Evolutionary conservation across 2,888 invertebrate genomes (phyloP), one percentile per base, ranked within the genome.

Genomic region (Diploptera punctata): DNA sequence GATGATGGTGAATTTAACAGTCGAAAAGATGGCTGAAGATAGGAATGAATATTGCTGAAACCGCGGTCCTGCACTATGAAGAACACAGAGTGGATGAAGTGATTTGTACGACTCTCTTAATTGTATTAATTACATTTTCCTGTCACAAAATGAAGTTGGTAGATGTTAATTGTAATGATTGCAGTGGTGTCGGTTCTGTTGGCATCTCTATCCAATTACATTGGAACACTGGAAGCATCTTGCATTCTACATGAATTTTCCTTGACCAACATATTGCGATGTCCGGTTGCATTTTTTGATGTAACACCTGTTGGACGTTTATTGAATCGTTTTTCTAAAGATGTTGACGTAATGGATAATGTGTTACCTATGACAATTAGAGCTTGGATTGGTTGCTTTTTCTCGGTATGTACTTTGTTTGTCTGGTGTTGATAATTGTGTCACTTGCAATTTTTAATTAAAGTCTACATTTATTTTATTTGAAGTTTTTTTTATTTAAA

Each of bases 231-330:
- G 68, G 72, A 74, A 33, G 81, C 82, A 24, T 74, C 75, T 0
- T 65, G 73, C 7, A 44, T 75, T 18, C 78, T 82, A 3, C 82
- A 82, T 71, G 44, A 72, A 10, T 68, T 73, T 3, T 76, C 82
- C 73, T 74, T 82, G 47, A 33, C 67, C 4, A 79, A 79, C 72
- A 77, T 80, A 47, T 75, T 83, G 18, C 73, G 78, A 68, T 77
- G 78, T 47, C 82, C 82, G 1, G 79, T 82, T 79, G 43, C 44
- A 44, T 89, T 93, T 85, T 93, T 92, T 84, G 93, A 94, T 83
- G 90, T 89, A 78, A 93, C 93, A 70, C 93, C 93, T 60, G 78
- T 88, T 76, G 93, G 93, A 81, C 86, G 93, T 77, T 88, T 93
- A 78, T 85, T 94, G 67, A 88, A 88, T 81, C 85, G 90, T 76